Base-by-base conservation (phyloP, 2,113 vertebrate genomes). In the Laticauda laticaudata region DNA sequence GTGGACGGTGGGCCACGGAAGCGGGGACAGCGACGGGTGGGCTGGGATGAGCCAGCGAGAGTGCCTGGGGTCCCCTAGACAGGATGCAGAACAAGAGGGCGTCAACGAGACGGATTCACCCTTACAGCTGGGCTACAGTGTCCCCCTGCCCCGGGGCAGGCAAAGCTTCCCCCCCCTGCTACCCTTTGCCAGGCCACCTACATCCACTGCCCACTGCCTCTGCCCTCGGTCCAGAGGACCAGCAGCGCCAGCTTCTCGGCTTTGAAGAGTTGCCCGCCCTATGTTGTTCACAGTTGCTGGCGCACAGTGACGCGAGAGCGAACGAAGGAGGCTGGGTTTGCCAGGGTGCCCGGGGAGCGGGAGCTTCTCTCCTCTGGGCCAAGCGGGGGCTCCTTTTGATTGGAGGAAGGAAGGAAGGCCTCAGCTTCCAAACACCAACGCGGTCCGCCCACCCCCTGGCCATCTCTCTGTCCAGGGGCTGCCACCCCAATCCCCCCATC, bases 11-110 rank as follows among this genome's bases (percentile, higher is more conserved):
- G 11, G 86, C 56, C 3, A 2, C 5, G 0, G 91, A 87, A 98
- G 95, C 86, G 94, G 96, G 26, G 98, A 96, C 95, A 57, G 95
- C 91, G 15, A 96, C 11, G 97, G 97, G 95, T 98, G 90, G 97
- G 96, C 93, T 97, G 98, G 57, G 97, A 96, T 86, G 97, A 94
- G 93, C 89, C 89, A 92, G n/a, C 96, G 90, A 97, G 93, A 56
- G 96, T 88, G 87, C 96, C 97, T 4, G 90, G 51, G 0, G 0
- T 97, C 97, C 64, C 94, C 95, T 96, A 48, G 12, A 29, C n/a
- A 51, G 81, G 69, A 3, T 95, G 39, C 3, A 12, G 86, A 88
- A 12, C 45, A 48, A 45, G 43, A 0, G 21, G 92, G 15, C 39
- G 57, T 10, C 24, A 88, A 45, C 43, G 18, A 24, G 11, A 5